Base-by-base conservation (phyloP, 2,888 invertebrate species). In the Drosophila paranaensis region DNA sequence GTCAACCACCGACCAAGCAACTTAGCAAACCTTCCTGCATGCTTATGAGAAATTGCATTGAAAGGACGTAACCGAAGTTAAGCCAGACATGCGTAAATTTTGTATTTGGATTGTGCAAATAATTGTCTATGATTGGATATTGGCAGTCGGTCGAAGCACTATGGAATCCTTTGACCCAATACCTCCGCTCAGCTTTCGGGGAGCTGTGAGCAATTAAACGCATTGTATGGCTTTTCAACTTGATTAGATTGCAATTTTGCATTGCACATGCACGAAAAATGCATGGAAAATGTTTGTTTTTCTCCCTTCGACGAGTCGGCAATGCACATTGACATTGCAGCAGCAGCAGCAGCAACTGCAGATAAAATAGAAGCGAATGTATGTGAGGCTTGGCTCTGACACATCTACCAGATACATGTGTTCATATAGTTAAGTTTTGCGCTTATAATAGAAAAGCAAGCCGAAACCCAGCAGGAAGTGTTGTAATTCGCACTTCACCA, bases 401-500 rank as follows among this genome's bases (percentile, higher is more conserved):
- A 57, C 27, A 55, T 61, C 57, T n/a, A 46, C 39, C 14, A 40
- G 39, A 54, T 14, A 50, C 54, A 54, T 54, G 39, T 33, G 40
- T 55, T 30, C 25, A 37, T 14, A 43, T 60, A 50, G 35, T 40
- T 40, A 48, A 60, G 58, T 60, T 54, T 48, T 48, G 30, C 30
- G 56, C 40, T 63, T 62, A 61, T 62, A 69, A 72, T 64, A 62
- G 71, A 79, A 70, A 71, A 55, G 60, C 65, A 62, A 62, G 65
- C 20, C 54, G 43, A 69, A 42, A 61, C 65, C 54, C 74, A 66
- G 63, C 76, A 78, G 71, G 60, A 82, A 80, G 82, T 83, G 82
- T 82, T 78, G 76, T 82, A 80, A 82, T 85, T 83, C 81, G 78
- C 85, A 83, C 85, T 82, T 80, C 64, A 65, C 53, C 85, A 75